phyloP scores from a whole-genome alignment of 2,797 vertebrate genomes.

The Morus bassanus region DNA sequence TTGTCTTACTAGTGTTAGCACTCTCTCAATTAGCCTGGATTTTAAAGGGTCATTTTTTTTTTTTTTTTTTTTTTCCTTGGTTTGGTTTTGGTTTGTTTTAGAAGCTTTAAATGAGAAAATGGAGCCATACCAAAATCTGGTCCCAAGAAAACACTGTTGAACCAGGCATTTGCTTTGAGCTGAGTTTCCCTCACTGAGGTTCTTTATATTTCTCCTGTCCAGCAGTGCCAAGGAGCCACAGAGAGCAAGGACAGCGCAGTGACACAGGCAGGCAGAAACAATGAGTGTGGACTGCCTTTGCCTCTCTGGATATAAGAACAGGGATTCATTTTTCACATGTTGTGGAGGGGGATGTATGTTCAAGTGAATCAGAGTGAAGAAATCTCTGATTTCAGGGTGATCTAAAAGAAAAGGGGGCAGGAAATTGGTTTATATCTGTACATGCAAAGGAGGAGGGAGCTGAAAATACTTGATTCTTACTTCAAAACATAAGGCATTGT shows the following conservation, averaged over 20 bases:
- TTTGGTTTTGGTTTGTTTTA: neutral
- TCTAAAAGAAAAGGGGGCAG: neutral
- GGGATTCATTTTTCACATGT: neutral
- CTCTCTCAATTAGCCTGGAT: slow-evolving; percentile 22
- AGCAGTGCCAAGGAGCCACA: neutral
- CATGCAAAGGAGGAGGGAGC: neutral
- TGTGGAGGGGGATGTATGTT: neutral
- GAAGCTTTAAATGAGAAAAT: neutral
- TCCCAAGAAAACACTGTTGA: neutral
- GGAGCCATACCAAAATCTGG: neutral
- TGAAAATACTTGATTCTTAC: neutral
- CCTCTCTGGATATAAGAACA: neutral
- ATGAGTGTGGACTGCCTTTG: neutral
- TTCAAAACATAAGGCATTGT: neutral
- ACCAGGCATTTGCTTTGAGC: neutral
- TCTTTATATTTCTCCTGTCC: neutral
- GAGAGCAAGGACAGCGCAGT: neutral
- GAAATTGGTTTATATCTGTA: neutral
- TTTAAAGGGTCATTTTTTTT: neutral
- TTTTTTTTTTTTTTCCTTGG: neutral
- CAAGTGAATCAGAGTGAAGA: neutral
- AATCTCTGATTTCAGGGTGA: neutral
- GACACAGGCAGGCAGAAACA: neutral
- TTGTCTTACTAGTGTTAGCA: slow-evolving; percentile 38
- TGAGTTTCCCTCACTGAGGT: neutral